Evolutionary conservation across 2,888 invertebrate genomes (phyloP), one percentile per base, ranked within the genome.

Genomic region (Tetranychus piercei): DNA sequence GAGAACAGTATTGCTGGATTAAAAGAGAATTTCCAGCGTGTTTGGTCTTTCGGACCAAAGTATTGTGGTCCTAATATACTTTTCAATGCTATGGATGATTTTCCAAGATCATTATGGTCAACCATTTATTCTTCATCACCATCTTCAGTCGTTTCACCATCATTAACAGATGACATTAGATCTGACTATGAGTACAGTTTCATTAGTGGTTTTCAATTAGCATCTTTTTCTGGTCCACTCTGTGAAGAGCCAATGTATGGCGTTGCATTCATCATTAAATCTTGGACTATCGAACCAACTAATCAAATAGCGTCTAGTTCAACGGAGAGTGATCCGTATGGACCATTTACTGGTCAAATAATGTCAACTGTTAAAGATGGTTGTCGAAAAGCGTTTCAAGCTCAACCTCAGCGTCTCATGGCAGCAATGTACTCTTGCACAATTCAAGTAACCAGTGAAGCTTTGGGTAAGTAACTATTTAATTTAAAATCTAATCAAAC

Each of bases 201-300:
- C 81, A 85, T 92, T 5, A 91, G 90, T 83, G 93, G 92, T 9
- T 89, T 94, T 83, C 90, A 92, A 85, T 83, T 93, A 82, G 90
- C 91, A 7, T 88, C 92, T 44, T 83, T 90, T 74, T 88, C 92
- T 69, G 99, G 99, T 0, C 97, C 97, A 0, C 82, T 99, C 71
- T 99, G 97, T 83, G 94, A 95, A 80, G 99, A 99, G 81, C 94
- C 95, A 1, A 89, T 99, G 89, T 90, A 90, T 85, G 96, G 96
- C 1, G 93, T 96, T 1, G 91, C 90, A 22, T 94, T 96, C 83
- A 85, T 91, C 74, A 86, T 97, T 1, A 90, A 92, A 79, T 89
- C 91, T 78, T 96, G 94, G 90, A 64, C 67, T n/a, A 45, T 70
- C n/a, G 44, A 44, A 20, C 45, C 67, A 34, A 66, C 22, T 44